Conservation (phyloP, 2,888 invertebrate species). For the Drosophila emarginata region DNA sequence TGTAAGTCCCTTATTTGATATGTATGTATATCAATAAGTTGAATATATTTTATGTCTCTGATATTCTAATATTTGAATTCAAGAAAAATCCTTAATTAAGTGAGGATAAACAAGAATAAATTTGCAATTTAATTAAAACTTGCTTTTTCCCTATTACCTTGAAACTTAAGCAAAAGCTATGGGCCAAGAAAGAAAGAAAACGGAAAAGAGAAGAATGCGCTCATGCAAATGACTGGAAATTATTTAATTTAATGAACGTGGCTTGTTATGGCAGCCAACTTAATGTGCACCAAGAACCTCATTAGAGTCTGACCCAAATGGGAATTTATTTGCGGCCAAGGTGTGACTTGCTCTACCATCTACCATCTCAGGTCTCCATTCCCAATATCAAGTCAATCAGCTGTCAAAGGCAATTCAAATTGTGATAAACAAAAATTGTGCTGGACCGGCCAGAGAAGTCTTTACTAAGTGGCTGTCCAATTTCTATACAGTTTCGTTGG, state of each 20-base stretch:
- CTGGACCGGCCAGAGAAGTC: neutral
- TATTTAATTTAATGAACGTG: slow-evolving; percentile 34
- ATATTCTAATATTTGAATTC: too few species aligned
- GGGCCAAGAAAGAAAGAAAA: neutral
- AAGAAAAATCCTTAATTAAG: neutral
- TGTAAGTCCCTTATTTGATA: too few species aligned
- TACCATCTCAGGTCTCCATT: neutral
- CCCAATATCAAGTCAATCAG: slow-evolving; percentile 48
- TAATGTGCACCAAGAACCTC: slow-evolving; percentile 37
- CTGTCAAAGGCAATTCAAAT: slow-evolving; percentile 50
- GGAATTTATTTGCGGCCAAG: slow-evolving; percentile 37
- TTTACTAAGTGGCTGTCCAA: neutral
- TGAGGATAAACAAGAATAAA: neutral
- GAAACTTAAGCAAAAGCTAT: neutral
- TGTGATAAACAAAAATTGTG: slow-evolving; percentile 21
- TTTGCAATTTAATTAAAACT: slow-evolving; percentile 1
- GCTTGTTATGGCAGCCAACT: slow-evolving; percentile 4
- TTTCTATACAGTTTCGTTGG: slow-evolving; percentile 8
- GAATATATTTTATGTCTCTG: too few species aligned
- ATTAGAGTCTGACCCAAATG: slow-evolving; percentile 41
- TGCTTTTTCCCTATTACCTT: neutral
- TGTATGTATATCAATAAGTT: too few species aligned
- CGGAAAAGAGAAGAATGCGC: slow-evolving; percentile 1
- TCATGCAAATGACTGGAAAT: slow-evolving; percentile 13
- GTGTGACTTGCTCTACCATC: slow-evolving; percentile 2